Percentiles rank a stretch among this genome's conserved stretches.
These are phyloP conservation scores for Diadumene lineata DNA, from an alignment of 92 coral and sea anemone species.

Conservation along the genomic window DNA sequence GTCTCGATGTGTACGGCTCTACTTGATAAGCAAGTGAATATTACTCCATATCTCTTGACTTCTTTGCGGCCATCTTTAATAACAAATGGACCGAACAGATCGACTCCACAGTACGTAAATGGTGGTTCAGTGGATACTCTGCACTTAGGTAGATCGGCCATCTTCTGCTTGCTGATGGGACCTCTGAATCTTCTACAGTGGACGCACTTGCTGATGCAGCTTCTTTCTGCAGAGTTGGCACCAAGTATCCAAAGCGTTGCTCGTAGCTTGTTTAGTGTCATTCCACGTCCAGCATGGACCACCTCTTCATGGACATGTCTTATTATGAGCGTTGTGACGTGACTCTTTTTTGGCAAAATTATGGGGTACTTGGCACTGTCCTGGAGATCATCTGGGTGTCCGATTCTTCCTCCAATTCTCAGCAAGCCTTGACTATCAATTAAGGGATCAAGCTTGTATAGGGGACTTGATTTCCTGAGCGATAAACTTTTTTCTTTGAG, in stretches of 20 bases:
- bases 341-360: conserved; percentile 25
- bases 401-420: conserved; percentile 31
- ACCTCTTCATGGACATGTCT: conserved; percentile 25
- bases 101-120: conserved; percentile 31
- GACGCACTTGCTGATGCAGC: conserved; percentile 11
- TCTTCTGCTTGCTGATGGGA: conserved; percentile 15
- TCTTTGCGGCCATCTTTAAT: conserved; percentile 24
- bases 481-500: neutral
- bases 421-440: neutral
- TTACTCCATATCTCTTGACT: conserved; percentile 31
- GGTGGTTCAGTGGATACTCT: neutral
- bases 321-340: conserved; percentile 37
- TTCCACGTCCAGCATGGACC: conserved; percentile 33
- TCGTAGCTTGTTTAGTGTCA: conserved; percentile 20
- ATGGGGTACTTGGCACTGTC: conserved; percentile 28
- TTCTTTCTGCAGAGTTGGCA: conserved; percentile 38
- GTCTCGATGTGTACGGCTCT: conserved; percentile 36
- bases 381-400: conserved; percentile 13
- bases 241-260: conserved; percentile 27
- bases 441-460: neutral
- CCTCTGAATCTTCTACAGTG: conserved; percentile 25
- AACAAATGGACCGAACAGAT: conserved; percentile 25
- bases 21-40: conserved; percentile 16
- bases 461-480: neutral
- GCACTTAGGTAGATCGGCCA: conserved; percentile 35